Percentiles rank a stretch among this genome's conserved stretches.
These are phyloP conservation scores for Burhinus bistriatus DNA, from an alignment of 2,113 vertebrate genomes.

Conservation along the genomic window DNA sequence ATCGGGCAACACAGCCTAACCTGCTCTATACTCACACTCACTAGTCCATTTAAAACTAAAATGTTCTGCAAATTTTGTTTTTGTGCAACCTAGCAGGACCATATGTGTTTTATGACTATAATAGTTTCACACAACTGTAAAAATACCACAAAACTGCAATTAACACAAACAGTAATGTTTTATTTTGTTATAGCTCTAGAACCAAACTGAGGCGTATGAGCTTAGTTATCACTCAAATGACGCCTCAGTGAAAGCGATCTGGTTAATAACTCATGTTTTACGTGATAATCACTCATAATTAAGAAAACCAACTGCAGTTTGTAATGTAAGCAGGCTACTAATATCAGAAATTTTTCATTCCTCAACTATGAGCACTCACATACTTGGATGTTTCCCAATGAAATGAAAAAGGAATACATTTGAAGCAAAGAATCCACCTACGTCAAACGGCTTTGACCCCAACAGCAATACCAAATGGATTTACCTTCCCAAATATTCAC, in stretches of 20 bases:
- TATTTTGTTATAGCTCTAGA: background rate
- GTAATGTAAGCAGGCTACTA: background rate
- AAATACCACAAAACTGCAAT: background rate
- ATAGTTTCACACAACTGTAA: background rate
- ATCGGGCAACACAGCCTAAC: background rate
- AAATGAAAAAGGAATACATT: background rate
- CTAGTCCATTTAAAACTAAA: background rate
- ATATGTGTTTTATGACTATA: background rate
- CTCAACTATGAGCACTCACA: background rate
- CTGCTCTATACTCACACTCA: background rate
- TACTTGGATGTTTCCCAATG: background rate
- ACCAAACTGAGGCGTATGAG: background rate
- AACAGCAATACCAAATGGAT: background rate
- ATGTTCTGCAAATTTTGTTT: accelerated
- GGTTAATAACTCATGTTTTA: background rate
- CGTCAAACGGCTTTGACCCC: background rate
- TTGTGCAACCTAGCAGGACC: background rate
- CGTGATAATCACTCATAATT: background rate
- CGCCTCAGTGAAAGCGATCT: background rate
- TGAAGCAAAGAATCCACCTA: background rate
- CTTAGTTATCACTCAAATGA: background rate
- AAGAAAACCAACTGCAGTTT: background rate
- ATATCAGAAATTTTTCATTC: background rate
- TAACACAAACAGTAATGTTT: background rate
- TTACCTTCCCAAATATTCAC: too few species aligned